Base-by-base conservation (phyloP, 2,797 vertebrate species). In the Lagocephalus sceleratus region DNA sequence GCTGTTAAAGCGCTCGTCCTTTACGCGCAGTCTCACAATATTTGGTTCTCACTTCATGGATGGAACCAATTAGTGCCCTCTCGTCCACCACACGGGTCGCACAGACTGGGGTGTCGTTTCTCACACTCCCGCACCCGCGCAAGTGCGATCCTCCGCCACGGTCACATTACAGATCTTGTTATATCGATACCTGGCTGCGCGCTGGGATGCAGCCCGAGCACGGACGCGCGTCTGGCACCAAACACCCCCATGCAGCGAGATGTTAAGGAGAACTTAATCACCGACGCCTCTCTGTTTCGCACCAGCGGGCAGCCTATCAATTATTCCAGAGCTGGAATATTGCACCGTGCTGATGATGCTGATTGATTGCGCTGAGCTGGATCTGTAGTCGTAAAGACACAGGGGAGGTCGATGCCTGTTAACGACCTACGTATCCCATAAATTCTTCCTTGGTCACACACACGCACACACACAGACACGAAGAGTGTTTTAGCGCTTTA, bases 261-360 rank as follows among this genome's bases (percentile, higher is more conserved):
- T 74, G 79, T 85, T 87, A 78, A 86, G 83, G 71, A 71, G 71
- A 62, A 80, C 80, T 81, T 81, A 83, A 87, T 87, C 81, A 86
- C 79, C 72, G 46, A 62, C 63, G 74, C 79, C 54, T 86, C 82
- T 78, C 69, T 56, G 75, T 79, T 82, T 75, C 73, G 71, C 78
- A 59, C 68, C 66, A 70, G 71, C 73, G 84, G 76, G 84, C 75
- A 72, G 69, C 81, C 82, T 79, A 82, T 87, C 82, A 87, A 84
- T 87, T 84, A 87, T 85, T 73, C 68, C 77, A 79, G 79, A 75
- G 75, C 73, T 45, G 50, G 77, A 83, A 85, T 82, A 84, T 80
- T 83, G 77, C 56, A 57, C 68, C 56, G 75, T 71, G 84, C 75
- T 83, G 76, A 84, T 82, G 78, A 85, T 82, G 78, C 66, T 76